Conservation (phyloP, 2,113 vertebrate species). For the Acanthisitta chloris region DNA sequence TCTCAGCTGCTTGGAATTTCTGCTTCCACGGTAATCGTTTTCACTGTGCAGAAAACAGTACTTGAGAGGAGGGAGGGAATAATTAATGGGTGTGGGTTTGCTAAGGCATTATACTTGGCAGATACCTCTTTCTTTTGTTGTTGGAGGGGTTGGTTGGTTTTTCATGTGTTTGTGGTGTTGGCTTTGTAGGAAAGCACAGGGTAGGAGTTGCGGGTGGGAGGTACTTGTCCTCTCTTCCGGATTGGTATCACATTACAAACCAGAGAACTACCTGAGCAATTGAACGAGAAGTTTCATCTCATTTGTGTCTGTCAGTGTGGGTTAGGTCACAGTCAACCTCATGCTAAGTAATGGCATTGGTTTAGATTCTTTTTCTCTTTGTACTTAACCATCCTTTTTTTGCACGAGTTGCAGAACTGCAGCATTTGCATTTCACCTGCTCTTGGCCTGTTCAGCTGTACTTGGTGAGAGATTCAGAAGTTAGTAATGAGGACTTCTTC, state of each 20-base stretch:
- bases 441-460: background rate
- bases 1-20: background rate
- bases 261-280: background rate
- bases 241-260: background rate
- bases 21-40: background rate
- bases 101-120: background rate
- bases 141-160: background rate
- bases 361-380: background rate
- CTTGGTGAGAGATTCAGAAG: background rate
- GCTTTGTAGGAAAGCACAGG: background rate
- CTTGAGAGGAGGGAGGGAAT: background rate
- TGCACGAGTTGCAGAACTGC: background rate
- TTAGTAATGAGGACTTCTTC: background rate
- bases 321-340: background rate
- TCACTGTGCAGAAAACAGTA: background rate
- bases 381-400: background rate
- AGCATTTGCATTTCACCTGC: background rate
- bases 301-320: background rate
- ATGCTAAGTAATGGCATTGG: background rate
- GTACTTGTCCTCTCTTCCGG: rapidly evolving
- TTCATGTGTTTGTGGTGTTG: background rate
- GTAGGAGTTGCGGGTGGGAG: background rate
- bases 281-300: background rate
- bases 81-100: background rate
- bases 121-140: background rate